phyloP scores from a whole-genome alignment of 2,797 vertebrate genomes.

The Urosaurus nigricauda region DNA sequence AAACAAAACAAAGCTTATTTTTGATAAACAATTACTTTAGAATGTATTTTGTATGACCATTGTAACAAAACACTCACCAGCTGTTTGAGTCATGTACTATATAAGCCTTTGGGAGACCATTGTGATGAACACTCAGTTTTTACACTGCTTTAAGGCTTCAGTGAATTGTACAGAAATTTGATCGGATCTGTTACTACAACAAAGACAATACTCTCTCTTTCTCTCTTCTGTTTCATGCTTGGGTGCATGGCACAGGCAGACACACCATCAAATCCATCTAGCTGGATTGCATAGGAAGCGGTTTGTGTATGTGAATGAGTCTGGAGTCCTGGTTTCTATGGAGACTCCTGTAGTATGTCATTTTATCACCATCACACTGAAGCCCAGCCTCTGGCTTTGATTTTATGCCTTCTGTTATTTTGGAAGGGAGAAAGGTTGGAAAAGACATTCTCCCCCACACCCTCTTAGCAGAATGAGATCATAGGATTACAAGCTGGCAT shows the following conservation, averaged over 20 bases:
- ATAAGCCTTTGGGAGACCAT: background rate
- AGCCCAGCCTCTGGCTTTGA: background rate
- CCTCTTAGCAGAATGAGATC: background rate
- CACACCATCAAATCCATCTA: background rate
- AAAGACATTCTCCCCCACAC: background rate
- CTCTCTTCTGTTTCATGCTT: fast-evolving
- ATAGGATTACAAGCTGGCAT: fast-evolving
- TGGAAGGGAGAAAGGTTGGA: slow-evolving; percentile 5
- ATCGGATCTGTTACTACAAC: background rate
- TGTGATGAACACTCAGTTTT: background rate
- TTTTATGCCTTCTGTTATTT: fast-evolving
- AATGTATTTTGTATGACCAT: background rate
- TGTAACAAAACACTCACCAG: fast-evolving
- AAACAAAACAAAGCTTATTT: background rate
- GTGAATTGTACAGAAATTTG: background rate
- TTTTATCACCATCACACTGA: background rate
- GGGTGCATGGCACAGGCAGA: background rate
- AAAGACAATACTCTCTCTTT: background rate
- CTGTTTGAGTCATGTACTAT: fast-evolving
- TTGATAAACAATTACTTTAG: slow-evolving; percentile 4
- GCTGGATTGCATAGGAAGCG: background rate
- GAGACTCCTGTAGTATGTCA: slow-evolving; percentile 37
- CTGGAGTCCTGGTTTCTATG: slow-evolving; percentile 62
- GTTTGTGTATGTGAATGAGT: background rate
- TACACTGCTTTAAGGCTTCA: fast-evolving